Conservation (phyloP, 2,797 vertebrate genomes). For the Glossophaga mutica region DNA sequence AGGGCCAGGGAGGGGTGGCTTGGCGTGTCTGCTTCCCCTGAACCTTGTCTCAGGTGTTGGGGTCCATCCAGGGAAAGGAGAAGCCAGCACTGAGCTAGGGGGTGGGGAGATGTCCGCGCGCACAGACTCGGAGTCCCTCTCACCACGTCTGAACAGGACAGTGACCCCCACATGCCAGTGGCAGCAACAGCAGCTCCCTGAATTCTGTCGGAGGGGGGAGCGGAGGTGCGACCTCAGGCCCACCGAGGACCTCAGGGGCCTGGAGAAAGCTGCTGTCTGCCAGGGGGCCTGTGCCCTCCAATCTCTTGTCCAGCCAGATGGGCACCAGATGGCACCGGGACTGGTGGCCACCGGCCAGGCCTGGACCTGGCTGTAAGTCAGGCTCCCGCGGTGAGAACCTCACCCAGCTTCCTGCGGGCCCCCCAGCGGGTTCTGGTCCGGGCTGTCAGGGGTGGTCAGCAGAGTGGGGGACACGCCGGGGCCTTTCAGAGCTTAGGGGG, state of each 20-base stretch:
- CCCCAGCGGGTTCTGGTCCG: fast-evolving
- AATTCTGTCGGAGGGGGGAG: not conserved
- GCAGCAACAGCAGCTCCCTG: not conserved
- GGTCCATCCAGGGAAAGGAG: not conserved
- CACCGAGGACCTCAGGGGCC: not conserved
- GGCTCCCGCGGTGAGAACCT: not conserved
- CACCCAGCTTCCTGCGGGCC: not conserved
- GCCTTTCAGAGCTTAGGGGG: not conserved
- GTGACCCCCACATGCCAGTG: fast-evolving
- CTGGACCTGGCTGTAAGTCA: not conserved
- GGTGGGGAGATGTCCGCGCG: not conserved
- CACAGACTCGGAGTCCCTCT: fast-evolving
- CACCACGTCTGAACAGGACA: not conserved
- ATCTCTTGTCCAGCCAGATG: slow-evolving; percentile 43
- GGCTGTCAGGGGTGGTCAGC: not conserved
- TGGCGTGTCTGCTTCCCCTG: fast-evolving
- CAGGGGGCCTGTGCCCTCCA: not conserved
- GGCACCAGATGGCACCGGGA: slow-evolving; percentile 34
- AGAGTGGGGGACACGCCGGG: not conserved
- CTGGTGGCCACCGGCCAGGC: not conserved
- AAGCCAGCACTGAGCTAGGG: not conserved
- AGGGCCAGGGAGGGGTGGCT: not conserved
- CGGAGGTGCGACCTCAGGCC: not conserved
- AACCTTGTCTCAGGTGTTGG: not conserved
- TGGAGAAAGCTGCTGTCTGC: not conserved